Evolutionary conservation across 2,888 invertebrate species (phyloP).

Genomic region (Ophion slaviceki): DNA sequence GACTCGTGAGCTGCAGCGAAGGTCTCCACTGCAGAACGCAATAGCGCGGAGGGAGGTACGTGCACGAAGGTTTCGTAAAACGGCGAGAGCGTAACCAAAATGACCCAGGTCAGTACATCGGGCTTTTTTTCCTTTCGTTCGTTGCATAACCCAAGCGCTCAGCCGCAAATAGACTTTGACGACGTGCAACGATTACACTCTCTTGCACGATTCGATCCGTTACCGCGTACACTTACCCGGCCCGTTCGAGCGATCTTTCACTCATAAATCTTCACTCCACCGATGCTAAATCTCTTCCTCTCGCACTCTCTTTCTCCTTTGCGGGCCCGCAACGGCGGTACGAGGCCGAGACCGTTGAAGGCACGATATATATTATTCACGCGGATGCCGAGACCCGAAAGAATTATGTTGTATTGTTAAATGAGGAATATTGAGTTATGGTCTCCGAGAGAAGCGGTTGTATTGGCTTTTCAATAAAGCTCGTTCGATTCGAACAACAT

Average conservation of each 20-base stretch:
- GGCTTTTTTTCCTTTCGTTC: constrained; percentile 22
- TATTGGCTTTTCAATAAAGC: not conserved
- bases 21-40: not conserved
- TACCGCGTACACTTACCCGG: not conserved
- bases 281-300: constrained; percentile 2
- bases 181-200: constrained; percentile 17
- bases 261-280: constrained; percentile 5
- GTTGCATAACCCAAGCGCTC: constrained; percentile 28
- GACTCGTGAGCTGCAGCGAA: not conserved
- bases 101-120: constrained; percentile 59
- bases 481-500: not conserved
- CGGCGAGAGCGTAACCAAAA: constrained; percentile 41
- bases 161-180: constrained; percentile 44
- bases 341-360: not conserved
- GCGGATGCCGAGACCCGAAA: not conserved
- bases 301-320: not conserved
- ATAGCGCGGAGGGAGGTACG: not conserved
- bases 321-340: not conserved
- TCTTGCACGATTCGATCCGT: constrained; percentile 15
- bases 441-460: not conserved
- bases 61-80: constrained; percentile 31
- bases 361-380: not conserved
- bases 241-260: constrained; percentile 5
- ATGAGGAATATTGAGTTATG: not conserved
- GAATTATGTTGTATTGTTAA: not conserved